Base-by-base conservation (phyloP, 1,140 invertebrate genomes). In the Drosophila ambigua region DNA sequence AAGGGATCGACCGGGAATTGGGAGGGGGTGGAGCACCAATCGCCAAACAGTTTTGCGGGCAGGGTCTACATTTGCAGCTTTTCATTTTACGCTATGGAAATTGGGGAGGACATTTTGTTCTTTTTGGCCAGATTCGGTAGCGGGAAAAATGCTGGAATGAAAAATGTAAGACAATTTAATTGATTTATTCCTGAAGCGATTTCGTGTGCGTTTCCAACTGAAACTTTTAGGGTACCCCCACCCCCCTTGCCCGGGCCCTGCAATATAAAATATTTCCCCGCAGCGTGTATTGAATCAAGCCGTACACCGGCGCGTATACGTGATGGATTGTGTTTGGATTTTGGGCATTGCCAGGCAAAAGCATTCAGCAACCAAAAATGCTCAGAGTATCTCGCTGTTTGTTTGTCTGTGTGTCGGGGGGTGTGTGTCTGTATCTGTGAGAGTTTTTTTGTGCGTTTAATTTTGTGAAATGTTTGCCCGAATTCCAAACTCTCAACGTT, bases 381-480 rank as follows among this genome's bases (percentile, higher is more conserved):
- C 9, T 6, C 9, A 2, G 53, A 15, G 7, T 15, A 58, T 54
- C 2, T 24, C 39, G 46, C 63, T 51, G 54, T 49, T 68, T 62
- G 20, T 15, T 23, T 53, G 48, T n/a, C 3, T 35, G 9, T 41
- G 35, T 57, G 24, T 59, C n/a, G n/a, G n/a, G n/a, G n/a, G n/a
- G 35, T 5, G 41, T 39, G 11, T 57, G 11, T 55, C 8, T 61
- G 1, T 43, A 5, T 11, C 7, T 48, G 31, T 35, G 46, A 20
- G 15, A 48, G 60, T 62, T 68, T 45, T 31, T 61, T 20, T 20
- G 20, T 78, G 58, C 57, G 68, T 68, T 82, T 73, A 82, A 82
- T 82, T 66, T 77, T 81, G 67, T 62, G 58, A 71, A 67, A 72
- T 81, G 78, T 67, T 81, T 69, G 68, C 72, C 54, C 57, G 68